Evolutionary conservation across 1,140 invertebrate species (phyloP).

Genomic region (Bombus turneri): DNA sequence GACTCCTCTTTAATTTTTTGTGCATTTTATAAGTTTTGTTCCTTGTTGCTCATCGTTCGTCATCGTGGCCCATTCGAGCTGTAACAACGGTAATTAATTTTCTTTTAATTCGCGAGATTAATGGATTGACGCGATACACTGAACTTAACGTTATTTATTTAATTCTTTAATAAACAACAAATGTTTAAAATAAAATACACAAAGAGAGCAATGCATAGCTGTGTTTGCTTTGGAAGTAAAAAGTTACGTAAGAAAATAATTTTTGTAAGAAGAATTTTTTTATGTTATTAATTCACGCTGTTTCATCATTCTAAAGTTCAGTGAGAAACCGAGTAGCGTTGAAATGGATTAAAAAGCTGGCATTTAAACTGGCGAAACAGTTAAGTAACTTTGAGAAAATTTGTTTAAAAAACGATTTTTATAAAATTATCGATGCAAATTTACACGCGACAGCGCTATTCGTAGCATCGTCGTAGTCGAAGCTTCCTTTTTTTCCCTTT

Average conservation of each 20-base stretch:
- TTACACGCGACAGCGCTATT: background rate
- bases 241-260: too few relatives aligned
- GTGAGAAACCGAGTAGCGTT: background rate
- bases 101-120: conserved; percentile 75
- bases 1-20: conserved; percentile 35
- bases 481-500: background rate
- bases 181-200: conserved; percentile 10
- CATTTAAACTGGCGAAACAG: background rate
- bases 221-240: too few relatives aligned
- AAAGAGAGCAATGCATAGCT: background rate
- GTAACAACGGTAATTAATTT: conserved; percentile 73
- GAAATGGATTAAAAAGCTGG: background rate
- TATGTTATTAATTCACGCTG: too few relatives aligned
- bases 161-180: conserved; percentile 37
- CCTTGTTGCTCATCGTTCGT: conserved; percentile 62
- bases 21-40: conserved; percentile 20
- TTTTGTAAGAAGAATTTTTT: too few relatives aligned
- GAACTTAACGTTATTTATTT: conserved; percentile 55
- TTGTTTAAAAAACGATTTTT: background rate
- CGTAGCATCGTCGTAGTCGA: background rate
- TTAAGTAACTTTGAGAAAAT: background rate
- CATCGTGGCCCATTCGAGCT: conserved; percentile 61
- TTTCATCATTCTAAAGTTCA: background rate
- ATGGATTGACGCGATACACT: conserved; percentile 66
- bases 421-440: background rate